phyloP scores from a whole-genome alignment of 1,140 invertebrate genomes.

The Aphelenchoides besseyi region DNA sequence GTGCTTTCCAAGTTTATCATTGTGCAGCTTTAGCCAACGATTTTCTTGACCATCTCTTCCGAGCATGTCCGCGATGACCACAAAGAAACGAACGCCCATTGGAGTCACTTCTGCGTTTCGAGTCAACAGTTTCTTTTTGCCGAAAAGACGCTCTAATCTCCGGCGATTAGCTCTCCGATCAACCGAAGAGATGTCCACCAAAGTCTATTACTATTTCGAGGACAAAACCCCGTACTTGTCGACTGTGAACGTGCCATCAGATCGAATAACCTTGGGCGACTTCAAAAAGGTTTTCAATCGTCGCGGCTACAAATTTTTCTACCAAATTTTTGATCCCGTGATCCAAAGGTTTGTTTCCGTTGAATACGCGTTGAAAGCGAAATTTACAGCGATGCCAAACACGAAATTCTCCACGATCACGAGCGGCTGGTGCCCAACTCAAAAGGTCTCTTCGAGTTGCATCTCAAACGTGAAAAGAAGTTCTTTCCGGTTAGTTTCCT shows the following conservation, averaged over 20 bases:
- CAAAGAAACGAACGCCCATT: no score
- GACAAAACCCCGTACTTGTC: constrained; percentile 97
- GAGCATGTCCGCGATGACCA: no score
- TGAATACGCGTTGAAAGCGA: neutral
- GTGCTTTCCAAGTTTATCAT: no score
- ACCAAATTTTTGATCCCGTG: constrained; percentile 70
- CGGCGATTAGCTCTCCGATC: no score
- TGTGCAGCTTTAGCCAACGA: no score
- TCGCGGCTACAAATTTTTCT: constrained; percentile 76
- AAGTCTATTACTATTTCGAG: constrained; percentile 65
- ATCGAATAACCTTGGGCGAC: constrained; percentile 88
- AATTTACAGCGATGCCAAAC: neutral
- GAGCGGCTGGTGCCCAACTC: neutral
- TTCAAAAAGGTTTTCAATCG: constrained; percentile 97
- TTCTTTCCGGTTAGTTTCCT: constrained; percentile 20
- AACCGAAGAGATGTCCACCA: no score
- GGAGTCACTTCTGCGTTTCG: no score
- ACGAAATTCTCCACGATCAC: neutral
- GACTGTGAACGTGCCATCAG: constrained; percentile 87
- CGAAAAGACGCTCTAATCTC: no score
- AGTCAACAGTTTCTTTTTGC: no score
- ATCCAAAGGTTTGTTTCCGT: constrained; percentile 29
- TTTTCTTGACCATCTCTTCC: no score
- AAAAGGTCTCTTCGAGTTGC: neutral
- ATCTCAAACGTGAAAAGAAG: neutral